Percentiles rank a stretch among this genome's conserved stretches.
Conservation (phyloP, 2,797 vertebrate genomes). For the Pipistrellus pipistrellus region DNA sequence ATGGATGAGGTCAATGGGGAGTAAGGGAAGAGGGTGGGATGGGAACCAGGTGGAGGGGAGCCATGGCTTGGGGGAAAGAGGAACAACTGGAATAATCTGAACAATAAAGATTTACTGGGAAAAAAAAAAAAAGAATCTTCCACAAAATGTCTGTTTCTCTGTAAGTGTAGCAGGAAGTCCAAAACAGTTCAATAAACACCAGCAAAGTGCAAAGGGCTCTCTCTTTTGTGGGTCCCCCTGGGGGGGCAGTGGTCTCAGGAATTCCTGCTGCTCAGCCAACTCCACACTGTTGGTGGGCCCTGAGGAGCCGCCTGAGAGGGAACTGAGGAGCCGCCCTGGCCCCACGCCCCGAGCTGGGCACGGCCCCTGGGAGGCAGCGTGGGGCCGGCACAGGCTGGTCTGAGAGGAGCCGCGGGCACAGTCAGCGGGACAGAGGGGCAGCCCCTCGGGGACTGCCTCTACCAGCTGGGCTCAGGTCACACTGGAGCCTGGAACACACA, state of each 20-base stretch:
- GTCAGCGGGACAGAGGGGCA: not conserved
- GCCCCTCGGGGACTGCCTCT: fast-evolving
- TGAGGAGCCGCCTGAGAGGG: too few species aligned
- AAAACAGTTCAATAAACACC: not conserved
- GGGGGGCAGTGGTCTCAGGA: not conserved
- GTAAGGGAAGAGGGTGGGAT: too few species aligned
- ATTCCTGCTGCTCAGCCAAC: not conserved
- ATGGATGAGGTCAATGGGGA: too few species aligned
- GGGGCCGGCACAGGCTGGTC: not conserved
- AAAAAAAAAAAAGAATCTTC: not conserved
- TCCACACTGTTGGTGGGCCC: not conserved
- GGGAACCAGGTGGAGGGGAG: too few species aligned
- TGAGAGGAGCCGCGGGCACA: not conserved
- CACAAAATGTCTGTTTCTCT: not conserved
- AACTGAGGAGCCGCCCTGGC: too few species aligned
- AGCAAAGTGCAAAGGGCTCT: not conserved
- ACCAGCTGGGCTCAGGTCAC: not conserved
- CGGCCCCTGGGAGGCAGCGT: fast-evolving
- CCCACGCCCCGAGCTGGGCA: too few species aligned
- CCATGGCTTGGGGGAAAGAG: too few species aligned
- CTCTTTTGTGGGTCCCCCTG: too few species aligned
- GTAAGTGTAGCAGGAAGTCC: not conserved
- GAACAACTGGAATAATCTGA: too few species aligned
- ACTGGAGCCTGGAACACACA: not conserved
- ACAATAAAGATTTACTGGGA: too few species aligned